Percentiles rank a stretch among this genome's conserved stretches.
These are phyloP conservation scores for Epirrhoe tristata DNA, from an alignment of 2,888 invertebrate species.

Conservation along the genomic window DNA sequence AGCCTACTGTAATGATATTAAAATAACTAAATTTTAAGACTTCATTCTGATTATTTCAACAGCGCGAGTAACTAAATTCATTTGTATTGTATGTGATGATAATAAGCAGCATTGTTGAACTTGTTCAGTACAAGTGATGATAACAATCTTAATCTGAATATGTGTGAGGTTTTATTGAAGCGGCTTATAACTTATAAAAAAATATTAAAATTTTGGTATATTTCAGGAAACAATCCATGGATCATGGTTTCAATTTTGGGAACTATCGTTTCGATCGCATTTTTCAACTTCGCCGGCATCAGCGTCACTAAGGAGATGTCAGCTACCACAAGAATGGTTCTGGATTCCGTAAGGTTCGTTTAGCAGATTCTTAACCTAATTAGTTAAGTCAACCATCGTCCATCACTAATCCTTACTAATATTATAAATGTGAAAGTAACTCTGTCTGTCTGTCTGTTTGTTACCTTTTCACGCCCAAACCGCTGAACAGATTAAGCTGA, in stretches of 20 bases:
- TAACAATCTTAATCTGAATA: slow-evolving; percentile 16
- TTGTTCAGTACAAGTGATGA: slow-evolving; percentile 28
- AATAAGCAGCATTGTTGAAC: slow-evolving; percentile 39
- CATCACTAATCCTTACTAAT: no score
- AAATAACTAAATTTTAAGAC: no score
- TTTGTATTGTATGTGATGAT: slow-evolving; percentile 15
- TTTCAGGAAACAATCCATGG: slow-evolving; percentile 71
- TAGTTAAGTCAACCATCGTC: no score
- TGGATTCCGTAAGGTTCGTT: slow-evolving; percentile 90
- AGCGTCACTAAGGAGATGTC: slow-evolving; percentile 97
- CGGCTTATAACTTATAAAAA: background rate
- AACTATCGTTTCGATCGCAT: slow-evolving; percentile 94
- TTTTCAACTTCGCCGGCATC: slow-evolving; percentile 97
- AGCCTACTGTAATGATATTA: no score
- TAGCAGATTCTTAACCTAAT: background rate
- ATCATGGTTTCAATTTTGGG: slow-evolving; percentile 84
- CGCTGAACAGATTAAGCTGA: no score
- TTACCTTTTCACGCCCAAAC: no score
- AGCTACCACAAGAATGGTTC: slow-evolving; percentile 95
- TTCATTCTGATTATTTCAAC: no score
- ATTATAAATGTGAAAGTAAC: no score
- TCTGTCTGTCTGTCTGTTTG: no score
- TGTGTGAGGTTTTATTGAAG: background rate
- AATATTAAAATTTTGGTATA: slow-evolving; percentile 2
- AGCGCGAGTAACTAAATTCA: no score